Base-by-base conservation (phyloP, 2,888 invertebrate genomes). In the Myopa testacea region DNA sequence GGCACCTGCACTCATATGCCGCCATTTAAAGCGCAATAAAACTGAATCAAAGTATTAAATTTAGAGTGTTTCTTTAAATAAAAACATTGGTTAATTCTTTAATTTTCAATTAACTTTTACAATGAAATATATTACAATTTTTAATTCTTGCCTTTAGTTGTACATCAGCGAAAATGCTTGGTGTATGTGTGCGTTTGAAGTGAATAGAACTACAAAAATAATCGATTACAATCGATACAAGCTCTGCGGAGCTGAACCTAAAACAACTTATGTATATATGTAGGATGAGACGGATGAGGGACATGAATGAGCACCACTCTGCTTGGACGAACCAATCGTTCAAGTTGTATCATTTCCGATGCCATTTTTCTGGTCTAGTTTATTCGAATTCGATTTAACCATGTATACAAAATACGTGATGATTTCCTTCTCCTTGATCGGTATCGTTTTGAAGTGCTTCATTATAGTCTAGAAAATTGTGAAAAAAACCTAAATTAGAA, bases 391-490 rank as follows among this genome's bases (percentile, higher is more conserved):
- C 74, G 96, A 96, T 91, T 98, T 98, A 4, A 98, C 96, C 91
- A 96, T 97, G 88, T 98, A 98, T 85, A 98, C 96, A 88, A 98
- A 98, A 87, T 95, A 97, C 71, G 98, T 96, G 80, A 98, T 91
- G 70, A 96, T 95, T 89, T 98, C 98, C 88, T 98, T 98, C 89
- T 98, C 98, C 85, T 95, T 94, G 16, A 98, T 96, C 62, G 96
- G 96, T 89, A 98, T 95, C 78, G 96, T 94, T 90, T 96, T 96
- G 90, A 98, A 98, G 90, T 98, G 98, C 88, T 97, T 95, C 91
- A 96, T 95, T 75, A 98, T 92, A 75, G 95, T 94, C 98, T 98
- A 92, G 40, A 93, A 81, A 82, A 55, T 77, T 26, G 26, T 26
- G 26, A 26, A 26, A 26, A 26, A 26, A 26, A 1, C 26, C 26